These are phyloP conservation scores for Theonella swinhoei DNA, from an alignment of 37 sponge, comb jelly and placozoan genomes.

Conservation along the genomic window DNA sequence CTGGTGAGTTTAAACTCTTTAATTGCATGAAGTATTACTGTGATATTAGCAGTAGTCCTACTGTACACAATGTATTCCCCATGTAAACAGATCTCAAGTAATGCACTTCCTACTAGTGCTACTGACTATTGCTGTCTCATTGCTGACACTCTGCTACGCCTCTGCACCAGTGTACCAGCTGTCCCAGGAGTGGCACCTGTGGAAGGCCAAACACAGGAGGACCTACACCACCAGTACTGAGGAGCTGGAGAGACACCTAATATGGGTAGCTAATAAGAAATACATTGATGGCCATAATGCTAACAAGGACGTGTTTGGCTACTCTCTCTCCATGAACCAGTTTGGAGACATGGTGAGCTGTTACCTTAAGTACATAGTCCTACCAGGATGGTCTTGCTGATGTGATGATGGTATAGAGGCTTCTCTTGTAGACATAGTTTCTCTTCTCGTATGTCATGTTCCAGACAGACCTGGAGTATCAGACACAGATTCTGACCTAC, in stretches of 20 bases:
- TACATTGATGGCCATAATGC: constrained; percentile 47
- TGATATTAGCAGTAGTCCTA: too few relatives aligned
- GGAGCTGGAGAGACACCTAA: constrained; percentile 44
- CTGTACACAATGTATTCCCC: too few relatives aligned
- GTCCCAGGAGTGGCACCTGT: constrained; percentile 38
- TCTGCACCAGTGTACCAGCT: constrained; percentile 9
- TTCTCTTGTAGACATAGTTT: too few relatives aligned
- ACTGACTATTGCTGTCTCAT: too few relatives aligned
- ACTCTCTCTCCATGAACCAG: constrained; percentile 34
- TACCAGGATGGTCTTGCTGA: too few relatives aligned
- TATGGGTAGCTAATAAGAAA: constrained; percentile 42
- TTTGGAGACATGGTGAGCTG: constrained; percentile 44
- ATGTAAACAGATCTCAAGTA: too few relatives aligned
- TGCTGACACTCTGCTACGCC: not conserved
- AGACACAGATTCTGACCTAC: constrained; percentile 12
- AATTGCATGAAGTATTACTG: too few relatives aligned
- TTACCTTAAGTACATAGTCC: too few relatives aligned
- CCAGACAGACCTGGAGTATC: constrained; percentile 31
- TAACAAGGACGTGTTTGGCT: constrained; percentile 16
- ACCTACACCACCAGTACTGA: constrained; percentile 7
- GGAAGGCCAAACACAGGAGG: constrained; percentile 40
- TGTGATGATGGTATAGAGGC: too few relatives aligned
- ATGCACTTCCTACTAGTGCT: not conserved
- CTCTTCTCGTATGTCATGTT: too few relatives aligned
- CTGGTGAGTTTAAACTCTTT: too few relatives aligned